A percentile compares a stretch with the other conserved stretches of the same genome.
These are phyloP conservation scores for Hypolimnas misippus DNA, from an alignment of 2,888 invertebrate species.

Conservation along the genomic window DNA sequence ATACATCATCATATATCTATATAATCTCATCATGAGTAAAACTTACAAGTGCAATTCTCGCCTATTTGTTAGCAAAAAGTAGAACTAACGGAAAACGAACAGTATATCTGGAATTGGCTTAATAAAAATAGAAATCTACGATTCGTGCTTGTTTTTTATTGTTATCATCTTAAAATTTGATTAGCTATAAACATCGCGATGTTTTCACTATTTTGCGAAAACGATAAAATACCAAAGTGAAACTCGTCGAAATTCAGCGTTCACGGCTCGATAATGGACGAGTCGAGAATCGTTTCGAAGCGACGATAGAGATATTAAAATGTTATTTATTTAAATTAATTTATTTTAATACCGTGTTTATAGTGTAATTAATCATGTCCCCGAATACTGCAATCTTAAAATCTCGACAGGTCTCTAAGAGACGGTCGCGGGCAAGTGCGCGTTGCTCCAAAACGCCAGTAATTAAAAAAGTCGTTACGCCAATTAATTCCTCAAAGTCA, in stretches of 20 bases:
- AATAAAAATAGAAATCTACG: slow-evolving; percentile 36
- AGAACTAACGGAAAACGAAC: slow-evolving; percentile 32
- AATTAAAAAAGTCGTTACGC: slow-evolving; percentile 77
- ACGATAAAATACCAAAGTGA: slow-evolving; percentile 21
- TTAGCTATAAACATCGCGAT: slow-evolving; percentile 24
- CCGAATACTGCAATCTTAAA: slow-evolving; percentile 40
- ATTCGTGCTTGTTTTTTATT: slow-evolving; percentile 34
- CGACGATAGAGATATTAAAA: slow-evolving; percentile 34
- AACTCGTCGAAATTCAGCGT: slow-evolving; percentile 12
- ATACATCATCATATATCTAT: too few relatives aligned
- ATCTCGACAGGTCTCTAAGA: slow-evolving; percentile 42
- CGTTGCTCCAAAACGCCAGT: slow-evolving; percentile 55
- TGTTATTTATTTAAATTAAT: slow-evolving; percentile 34
- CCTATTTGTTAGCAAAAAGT: slow-evolving; percentile 13
- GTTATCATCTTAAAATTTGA: slow-evolving; percentile 27
- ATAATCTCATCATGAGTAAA: too few relatives aligned
- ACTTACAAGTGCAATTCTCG: too few relatives aligned
- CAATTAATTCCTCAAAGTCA: slow-evolving; percentile 81
- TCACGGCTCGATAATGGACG: slow-evolving; percentile 13
- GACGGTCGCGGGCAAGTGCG: slow-evolving; percentile 44
- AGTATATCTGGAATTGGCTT: slow-evolving; percentile 28
- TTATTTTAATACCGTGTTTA: slow-evolving; percentile 32
- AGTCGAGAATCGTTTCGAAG: slow-evolving; percentile 17
- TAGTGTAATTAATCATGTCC: slow-evolving; percentile 44
- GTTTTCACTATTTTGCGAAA: slow-evolving; percentile 30